A percentile compares a stretch with the other conserved stretches of the same genome.
Evolutionary conservation across 2,888 invertebrate genomes (phyloP).

Genomic region (Halictus quadricinctus): DNA sequence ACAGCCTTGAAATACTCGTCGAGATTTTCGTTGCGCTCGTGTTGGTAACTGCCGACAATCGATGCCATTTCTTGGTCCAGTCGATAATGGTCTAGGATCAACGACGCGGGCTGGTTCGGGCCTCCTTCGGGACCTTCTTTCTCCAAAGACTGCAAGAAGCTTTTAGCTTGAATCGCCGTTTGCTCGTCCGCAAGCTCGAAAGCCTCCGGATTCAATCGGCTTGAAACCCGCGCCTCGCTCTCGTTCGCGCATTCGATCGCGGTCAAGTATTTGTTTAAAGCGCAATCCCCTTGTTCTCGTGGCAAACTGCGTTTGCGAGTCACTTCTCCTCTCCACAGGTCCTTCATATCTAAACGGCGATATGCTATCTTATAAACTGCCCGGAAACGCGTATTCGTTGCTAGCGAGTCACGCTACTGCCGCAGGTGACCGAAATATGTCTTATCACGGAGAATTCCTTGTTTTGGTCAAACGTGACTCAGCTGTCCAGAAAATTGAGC

Average conservation of each 20-base stretch:
- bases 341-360: conserved; percentile 49
- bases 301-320: background rate
- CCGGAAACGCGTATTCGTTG: background rate
- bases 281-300: conserved; percentile 36
- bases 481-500: background rate
- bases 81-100: conserved; percentile 20
- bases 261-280: conserved; percentile 14
- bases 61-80: conserved; percentile 82
- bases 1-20: conserved; percentile 86
- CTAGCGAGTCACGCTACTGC: background rate
- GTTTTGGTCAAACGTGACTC: background rate
- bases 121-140: background rate
- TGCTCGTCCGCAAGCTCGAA: background rate
- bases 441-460: background rate
- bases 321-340: conserved; percentile 45
- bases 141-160: conserved; percentile 18
- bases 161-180: background rate
- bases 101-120: background rate
- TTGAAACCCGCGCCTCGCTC: conserved; percentile 10
- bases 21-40: conserved; percentile 87
- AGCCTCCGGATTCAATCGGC: conserved; percentile 10
- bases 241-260: background rate
- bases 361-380: conserved; percentile 24
- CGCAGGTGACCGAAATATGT: background rate
- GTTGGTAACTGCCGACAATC: conserved; percentile 86